Evolutionary conservation across 2,797 vertebrate genomes (phyloP).

Genomic region (Pelodytes ibericus): DNA sequence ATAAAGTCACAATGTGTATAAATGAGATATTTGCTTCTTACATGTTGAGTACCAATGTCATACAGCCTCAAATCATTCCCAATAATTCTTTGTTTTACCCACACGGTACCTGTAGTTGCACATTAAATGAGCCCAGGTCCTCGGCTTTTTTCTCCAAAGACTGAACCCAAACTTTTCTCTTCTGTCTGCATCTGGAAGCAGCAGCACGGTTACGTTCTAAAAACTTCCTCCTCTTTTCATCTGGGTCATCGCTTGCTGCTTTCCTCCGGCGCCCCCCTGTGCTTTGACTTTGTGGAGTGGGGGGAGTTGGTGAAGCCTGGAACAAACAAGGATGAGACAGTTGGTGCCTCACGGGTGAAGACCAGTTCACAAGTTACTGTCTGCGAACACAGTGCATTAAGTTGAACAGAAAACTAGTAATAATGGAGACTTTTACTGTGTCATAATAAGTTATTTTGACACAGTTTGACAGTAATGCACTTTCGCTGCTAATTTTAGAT

Average conservation of each 20-base stretch:
- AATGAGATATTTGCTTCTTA: no score
- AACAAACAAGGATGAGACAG: conserved; percentile 47
- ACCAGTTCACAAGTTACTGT: conserved; percentile 11
- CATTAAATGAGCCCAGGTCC: conserved; percentile 88
- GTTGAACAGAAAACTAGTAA: not conserved
- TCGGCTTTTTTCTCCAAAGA: conserved; percentile 94
- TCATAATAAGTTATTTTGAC: not conserved
- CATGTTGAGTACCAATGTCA: no score
- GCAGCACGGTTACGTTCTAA: conserved; percentile 93
- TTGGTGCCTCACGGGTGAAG: conserved; percentile 26
- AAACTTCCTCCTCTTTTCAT: conserved; percentile 97
- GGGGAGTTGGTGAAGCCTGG: conserved; percentile 88
- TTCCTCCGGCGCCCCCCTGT: conserved; percentile 91
- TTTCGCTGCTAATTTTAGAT: no score
- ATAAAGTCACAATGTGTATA: no score
- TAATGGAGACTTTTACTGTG: not conserved
- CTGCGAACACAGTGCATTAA: not conserved
- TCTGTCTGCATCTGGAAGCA: conserved; percentile 93
- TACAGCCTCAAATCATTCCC: no score
- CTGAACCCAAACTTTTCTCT: conserved; percentile 98
- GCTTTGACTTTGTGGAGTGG: conserved; percentile 85
- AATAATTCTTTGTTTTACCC: no score
- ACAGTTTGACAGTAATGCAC: no score
- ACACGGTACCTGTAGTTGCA: conserved; percentile 86
- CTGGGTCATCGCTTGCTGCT: conserved; percentile 93